phyloP scores from a whole-genome alignment of 2,797 vertebrate species.

The Orestias chungarensis region DNA sequence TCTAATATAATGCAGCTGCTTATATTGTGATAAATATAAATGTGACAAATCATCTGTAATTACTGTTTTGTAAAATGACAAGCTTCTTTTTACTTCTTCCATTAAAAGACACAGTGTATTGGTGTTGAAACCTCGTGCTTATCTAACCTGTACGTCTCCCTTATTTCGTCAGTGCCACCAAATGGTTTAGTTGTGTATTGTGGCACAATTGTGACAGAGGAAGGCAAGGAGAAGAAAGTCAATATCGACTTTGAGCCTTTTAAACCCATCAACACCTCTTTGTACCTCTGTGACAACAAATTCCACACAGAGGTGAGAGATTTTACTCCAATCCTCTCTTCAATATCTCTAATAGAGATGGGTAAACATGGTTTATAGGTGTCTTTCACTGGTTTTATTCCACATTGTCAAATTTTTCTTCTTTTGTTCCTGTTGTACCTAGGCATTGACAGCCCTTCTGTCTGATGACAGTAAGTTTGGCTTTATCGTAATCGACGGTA shows the following conservation, averaged over 20 bases:
- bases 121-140: conserved; percentile 5
- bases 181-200: conserved; percentile 99
- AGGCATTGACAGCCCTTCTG: conserved; percentile 96
- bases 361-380: neutral
- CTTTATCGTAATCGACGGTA: conserved; percentile 98
- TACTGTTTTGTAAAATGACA: neutral
- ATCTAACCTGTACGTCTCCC: conserved; percentile 12
- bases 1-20: neutral
- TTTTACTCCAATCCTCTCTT: neutral
- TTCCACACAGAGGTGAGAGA: conserved; percentile 97
- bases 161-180: conserved; percentile 89
- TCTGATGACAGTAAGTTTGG: conserved; percentile 99
- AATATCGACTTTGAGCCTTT: conserved; percentile 99
- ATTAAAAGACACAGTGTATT: neutral
- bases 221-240: conserved; percentile 99
- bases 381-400: conserved; percentile 8
- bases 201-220: conserved; percentile 99
- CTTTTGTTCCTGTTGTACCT: conserved; percentile 12
- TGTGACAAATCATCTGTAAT: neutral
- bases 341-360: neutral
- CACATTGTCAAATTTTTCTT: conserved; percentile 16
- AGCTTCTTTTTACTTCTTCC: neutral
- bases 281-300: conserved; percentile 99
- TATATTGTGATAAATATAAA: neutral
- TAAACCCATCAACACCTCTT: conserved; percentile 99